Base-by-base conservation (phyloP, 1,140 invertebrate genomes). In the Drosophila auraria region DNA sequence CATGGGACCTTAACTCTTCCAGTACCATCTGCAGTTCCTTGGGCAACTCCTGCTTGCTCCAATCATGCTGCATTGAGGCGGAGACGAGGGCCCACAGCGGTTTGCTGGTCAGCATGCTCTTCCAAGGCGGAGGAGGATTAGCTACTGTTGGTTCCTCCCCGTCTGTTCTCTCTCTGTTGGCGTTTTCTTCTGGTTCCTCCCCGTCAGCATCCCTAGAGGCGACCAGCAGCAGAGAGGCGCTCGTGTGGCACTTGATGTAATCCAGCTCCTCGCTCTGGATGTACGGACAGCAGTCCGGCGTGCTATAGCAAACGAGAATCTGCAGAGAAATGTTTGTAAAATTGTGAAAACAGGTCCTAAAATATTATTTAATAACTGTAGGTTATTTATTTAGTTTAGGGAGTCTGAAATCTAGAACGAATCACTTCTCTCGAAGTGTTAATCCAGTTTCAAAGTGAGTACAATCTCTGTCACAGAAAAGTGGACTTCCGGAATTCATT, bases 41-140 rank as follows among this genome's bases (percentile, higher is more conserved):
- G 15, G 98, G 94, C 93, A 98, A 95, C 5, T 97, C 97, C 82
- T 97, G 97, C 83, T 97, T 97, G 1, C 96, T 96, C 95, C 97
- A 98, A 91, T 97, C 97, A 86, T 97, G 96, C 14, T 90, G 80
- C 83, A 94, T 92, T 83, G 98, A 97, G 15, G 94, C 93, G 45
- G 93, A 94, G 11, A 95, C 93, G n/a, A 96, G 82, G 3, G 95
- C 95, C 95, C 95, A 95, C 6, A 95, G 65, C 0, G 95, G 95
- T 2, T 94, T 92, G 6, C 96, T 97, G 42, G 92, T 95, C 1
- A 97, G 91, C 40, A 95, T 94, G 5, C 93, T 93, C 49, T 93
- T 93, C 95, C 95, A 95, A 0, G 95, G 95, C 90, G 92, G 2
- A 30, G 0, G 82, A 25, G 25, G 9, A 27, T 36, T 42, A 8